Base-by-base conservation (phyloP, 2,888 invertebrate species). In the Agapostemon virescens region DNA sequence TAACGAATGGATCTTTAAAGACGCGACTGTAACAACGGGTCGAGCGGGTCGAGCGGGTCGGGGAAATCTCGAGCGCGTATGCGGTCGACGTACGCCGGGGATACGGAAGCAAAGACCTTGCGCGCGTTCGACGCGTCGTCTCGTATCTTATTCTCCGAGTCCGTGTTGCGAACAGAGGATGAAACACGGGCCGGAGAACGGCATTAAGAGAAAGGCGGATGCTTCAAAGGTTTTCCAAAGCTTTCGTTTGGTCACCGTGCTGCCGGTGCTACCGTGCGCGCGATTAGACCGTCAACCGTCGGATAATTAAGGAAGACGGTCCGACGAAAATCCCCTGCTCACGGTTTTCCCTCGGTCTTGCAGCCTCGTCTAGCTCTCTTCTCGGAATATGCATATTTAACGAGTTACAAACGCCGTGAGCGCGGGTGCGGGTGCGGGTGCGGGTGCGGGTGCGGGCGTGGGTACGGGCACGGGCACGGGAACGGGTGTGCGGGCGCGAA, bases 291-390 rank as follows among this genome's bases (percentile, higher is more conserved):
- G 87, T 87, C 87, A 85, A 82, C 88, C 86, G 87, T 85, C 88
- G 88, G 91, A 91, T 92, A 92, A 92, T 92, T 91, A 90, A 89
- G 87, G 88, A 91, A 89, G 91, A 91, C 92, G 88, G 80, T 88
- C 84, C 86, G 87, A 87, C 82, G 85, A 87, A 86, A 84, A 85
- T 86, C 84, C 83, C 64, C 77, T 69, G 55, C 74, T 70, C 76
- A 61, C 30, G 75, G 69, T 63, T 71, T 71, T 58, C 76, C 69
- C 78, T 73, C 36, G 76, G 70, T 82, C 58, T 68, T 64, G 69
- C 68, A 71, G 73, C 79, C 76, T 75, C 80, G 71, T 74, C 84
- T 79, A 79, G 70, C 72, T 74, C 75, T 58, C 68, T 67, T 74
- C 75, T 77, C 88, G 79, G 73, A 61, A 85, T 86, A 87, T 91